A percentile compares a stretch with the other conserved stretches of the same genome.
Conservation (phyloP, 2,113 vertebrate species). For the Ochotona curzoniae region DNA sequence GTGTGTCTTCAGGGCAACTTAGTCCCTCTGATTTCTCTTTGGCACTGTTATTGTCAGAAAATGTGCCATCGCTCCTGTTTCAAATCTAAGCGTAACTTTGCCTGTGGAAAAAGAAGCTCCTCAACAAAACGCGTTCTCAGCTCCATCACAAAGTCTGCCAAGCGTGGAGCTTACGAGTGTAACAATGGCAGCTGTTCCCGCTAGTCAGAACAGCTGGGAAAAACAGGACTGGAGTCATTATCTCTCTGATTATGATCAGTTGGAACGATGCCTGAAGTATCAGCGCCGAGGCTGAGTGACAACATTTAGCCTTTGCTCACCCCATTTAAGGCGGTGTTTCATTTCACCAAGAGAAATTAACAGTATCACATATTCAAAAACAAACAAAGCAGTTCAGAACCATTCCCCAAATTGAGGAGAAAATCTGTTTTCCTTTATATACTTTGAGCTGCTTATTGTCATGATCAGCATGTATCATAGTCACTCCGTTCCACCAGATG, state of each 20-base stretch:
- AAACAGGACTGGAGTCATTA: constrained; percentile 73
- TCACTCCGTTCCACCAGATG: not conserved
- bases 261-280: constrained; percentile 77
- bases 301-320: constrained; percentile 51
- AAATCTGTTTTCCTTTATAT: constrained; percentile 40
- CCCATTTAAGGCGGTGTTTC: constrained; percentile 35
- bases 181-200: constrained; percentile 83
- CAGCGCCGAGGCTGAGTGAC: constrained; percentile 65
- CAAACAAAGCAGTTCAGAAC: constrained; percentile 50
- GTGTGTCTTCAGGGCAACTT: accelerated
- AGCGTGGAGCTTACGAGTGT: constrained; percentile 77
- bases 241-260: constrained; percentile 73
- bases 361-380: constrained; percentile 11
- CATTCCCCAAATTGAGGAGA: not conserved
- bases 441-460: not conserved
- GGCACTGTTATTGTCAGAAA: constrained; percentile 46
- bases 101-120: constrained; percentile 60
- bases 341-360: constrained; percentile 56
- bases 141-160: constrained; percentile 79
- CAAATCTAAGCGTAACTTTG: constrained; percentile 62
- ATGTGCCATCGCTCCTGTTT: not conserved
- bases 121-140: constrained; percentile 67
- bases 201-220: constrained; percentile 84
- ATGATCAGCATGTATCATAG: not conserved
- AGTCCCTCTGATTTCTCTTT: constrained; percentile 57